These are phyloP conservation scores for Picathartes gymnocephalus DNA, from an alignment of 2,113 vertebrate genomes.

Conservation along the genomic window DNA sequence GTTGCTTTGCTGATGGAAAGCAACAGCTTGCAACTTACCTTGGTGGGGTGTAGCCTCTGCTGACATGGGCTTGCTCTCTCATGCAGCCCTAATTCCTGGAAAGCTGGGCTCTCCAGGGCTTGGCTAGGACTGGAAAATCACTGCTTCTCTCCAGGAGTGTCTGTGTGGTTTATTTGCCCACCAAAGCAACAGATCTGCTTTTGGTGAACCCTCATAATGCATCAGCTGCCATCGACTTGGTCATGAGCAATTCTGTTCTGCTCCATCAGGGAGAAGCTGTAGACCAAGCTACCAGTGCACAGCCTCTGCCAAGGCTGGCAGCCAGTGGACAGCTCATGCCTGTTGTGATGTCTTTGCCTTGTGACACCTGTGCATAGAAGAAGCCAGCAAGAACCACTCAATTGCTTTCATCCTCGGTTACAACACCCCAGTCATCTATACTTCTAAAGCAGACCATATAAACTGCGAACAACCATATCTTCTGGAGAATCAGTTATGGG, in stretches of 20 bases:
- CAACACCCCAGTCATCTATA: neutral
- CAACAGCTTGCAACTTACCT: neutral
- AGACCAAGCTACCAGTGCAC: neutral
- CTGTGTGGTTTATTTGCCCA: neutral
- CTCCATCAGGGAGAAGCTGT: neutral
- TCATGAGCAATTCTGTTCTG: neutral
- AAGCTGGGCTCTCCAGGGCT: neutral
- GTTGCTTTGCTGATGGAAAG: neutral
- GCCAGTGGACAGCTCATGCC: neutral
- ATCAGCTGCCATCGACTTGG: rapidly evolving
- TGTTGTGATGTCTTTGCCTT: neutral
- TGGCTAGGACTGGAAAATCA: neutral
- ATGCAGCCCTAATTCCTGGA: too few species aligned
- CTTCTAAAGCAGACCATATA: neutral
- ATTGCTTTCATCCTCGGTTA: neutral
- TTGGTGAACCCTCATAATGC: neutral
- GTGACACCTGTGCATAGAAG: neutral
- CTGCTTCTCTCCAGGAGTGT: neutral
- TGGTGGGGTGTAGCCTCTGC: neutral
- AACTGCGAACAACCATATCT: neutral
- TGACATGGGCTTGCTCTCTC: neutral
- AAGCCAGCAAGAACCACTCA: neutral
- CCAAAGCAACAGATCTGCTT: neutral
- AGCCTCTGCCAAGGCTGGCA: neutral
- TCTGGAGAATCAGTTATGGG: neutral